These are phyloP conservation scores for Acropora tenuis DNA, from an alignment of 64 coral and sea anemone species.

Conservation along the genomic window DNA sequence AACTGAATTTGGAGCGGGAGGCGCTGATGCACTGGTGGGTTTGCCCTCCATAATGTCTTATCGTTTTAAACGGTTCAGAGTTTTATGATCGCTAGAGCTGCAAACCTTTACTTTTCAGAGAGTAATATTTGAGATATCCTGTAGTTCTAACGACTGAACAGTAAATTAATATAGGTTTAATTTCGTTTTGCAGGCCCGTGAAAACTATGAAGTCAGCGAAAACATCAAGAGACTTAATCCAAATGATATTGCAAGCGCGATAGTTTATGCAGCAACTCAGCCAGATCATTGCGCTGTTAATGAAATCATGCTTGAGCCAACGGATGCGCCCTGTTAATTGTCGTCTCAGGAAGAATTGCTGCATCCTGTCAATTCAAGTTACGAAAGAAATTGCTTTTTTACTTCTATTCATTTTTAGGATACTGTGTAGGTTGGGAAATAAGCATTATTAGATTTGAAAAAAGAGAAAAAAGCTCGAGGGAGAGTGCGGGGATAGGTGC, in stretches of 20 bases:
- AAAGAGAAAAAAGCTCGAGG: no score
- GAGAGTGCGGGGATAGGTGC: no score
- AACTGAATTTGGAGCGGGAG: conserved; percentile 52
- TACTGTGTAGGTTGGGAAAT: no score
- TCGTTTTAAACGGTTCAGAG: no score
- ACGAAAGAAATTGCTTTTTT: neutral
- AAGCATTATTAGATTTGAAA: no score
- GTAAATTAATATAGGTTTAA: neutral
- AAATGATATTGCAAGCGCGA: conserved; percentile 69
- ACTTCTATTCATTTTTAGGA: neutral
- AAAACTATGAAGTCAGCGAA: conserved; percentile 72
- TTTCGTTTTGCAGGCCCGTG: conserved; percentile 65
- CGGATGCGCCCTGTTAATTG: conserved; percentile 67
- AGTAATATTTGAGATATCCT: no score
- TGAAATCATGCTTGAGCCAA: conserved; percentile 89
- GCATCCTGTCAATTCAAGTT: neutral
- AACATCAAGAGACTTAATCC: conserved; percentile 77
- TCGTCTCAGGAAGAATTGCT: neutral
- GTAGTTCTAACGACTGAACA: neutral
- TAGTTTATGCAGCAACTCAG: conserved; percentile 78
- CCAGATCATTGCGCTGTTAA: conserved; percentile 91
- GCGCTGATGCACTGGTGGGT: conserved; percentile 9
- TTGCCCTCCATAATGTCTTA: neutral
- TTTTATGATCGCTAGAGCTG: no score
- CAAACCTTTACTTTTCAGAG: no score